phyloP scores from a whole-genome alignment of 2,113 vertebrate genomes.

The Corvus moneduloides region DNA sequence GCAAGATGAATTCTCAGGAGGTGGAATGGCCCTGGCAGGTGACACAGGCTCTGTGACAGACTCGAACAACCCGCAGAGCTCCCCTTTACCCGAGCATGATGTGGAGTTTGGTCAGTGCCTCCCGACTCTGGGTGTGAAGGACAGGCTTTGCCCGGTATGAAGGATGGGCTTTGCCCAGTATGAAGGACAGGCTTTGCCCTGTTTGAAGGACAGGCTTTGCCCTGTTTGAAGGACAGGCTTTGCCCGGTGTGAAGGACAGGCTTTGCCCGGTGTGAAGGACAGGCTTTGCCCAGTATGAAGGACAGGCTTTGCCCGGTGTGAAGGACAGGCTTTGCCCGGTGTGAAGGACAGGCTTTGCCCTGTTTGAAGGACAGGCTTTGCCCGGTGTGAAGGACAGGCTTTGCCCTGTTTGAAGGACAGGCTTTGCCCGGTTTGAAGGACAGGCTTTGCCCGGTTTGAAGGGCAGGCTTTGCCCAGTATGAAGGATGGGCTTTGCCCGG shows the following conservation, averaged over 20 bases:
- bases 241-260: accelerated
- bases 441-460: neutral
- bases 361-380: accelerated
- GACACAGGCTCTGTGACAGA: neutral
- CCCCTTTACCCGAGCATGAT: accelerated
- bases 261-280: accelerated
- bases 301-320: accelerated
- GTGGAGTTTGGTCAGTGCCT: neutral
- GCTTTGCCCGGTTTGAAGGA: accelerated
- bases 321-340: accelerated
- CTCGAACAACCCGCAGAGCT: neutral
- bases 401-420: accelerated
- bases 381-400: accelerated
- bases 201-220: neutral
- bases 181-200: neutral
- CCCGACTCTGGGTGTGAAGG: accelerated
- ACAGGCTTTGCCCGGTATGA: accelerated
- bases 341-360: neutral
- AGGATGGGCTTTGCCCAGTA: neutral
- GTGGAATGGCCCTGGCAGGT: neutral
- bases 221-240: too few species aligned
- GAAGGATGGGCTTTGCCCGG: accelerated
- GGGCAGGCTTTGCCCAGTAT: accelerated
- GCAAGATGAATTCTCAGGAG: neutral
- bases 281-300: accelerated